Percentiles rank a stretch among this genome's conserved stretches.
Conservation (phyloP, 2,113 vertebrate species). For the Recurvirostra avosetta region DNA sequence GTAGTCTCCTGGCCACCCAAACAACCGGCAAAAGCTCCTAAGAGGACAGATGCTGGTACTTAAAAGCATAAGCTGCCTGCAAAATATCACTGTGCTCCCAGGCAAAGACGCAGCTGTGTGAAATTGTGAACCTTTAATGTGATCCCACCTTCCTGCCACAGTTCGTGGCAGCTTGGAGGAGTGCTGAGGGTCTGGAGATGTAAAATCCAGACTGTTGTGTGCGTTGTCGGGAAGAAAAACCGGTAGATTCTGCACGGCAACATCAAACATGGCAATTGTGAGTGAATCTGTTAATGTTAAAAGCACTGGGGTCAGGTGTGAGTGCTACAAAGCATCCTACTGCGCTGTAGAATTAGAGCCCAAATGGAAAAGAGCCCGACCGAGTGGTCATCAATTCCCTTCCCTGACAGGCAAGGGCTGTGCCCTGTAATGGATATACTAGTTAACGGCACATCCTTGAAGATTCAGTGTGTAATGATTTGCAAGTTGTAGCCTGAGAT, state of each 20-base stretch:
- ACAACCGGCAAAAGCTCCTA: not conserved
- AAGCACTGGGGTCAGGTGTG: not conserved
- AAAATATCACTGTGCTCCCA: not conserved
- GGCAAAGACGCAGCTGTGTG: constrained; percentile 49
- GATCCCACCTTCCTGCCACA: constrained; percentile 17
- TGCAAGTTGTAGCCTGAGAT: constrained; percentile 40
- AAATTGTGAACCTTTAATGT: constrained; percentile 53
- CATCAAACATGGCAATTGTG: not conserved
- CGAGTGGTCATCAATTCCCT: constrained; percentile 4
- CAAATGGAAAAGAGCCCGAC: not conserved
- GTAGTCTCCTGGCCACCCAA: constrained; percentile 45
- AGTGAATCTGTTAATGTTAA: not conserved
- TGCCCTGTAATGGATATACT: not conserved
- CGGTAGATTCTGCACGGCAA: not conserved
- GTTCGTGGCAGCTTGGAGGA: not conserved
- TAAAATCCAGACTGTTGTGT: constrained; percentile 5
- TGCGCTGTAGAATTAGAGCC: not conserved
- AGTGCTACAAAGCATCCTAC: not conserved
- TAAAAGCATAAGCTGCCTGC: constrained; percentile 30
- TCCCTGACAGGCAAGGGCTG: not conserved
- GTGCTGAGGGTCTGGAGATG: not conserved
- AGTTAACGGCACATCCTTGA: not conserved
- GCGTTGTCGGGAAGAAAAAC: not conserved
- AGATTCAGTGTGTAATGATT: constrained; percentile 18
- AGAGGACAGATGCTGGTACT: constrained; percentile 34